Evolutionary conservation across 1,140 invertebrate genomes (phyloP).

Genomic region (Asobara japonica): DNA sequence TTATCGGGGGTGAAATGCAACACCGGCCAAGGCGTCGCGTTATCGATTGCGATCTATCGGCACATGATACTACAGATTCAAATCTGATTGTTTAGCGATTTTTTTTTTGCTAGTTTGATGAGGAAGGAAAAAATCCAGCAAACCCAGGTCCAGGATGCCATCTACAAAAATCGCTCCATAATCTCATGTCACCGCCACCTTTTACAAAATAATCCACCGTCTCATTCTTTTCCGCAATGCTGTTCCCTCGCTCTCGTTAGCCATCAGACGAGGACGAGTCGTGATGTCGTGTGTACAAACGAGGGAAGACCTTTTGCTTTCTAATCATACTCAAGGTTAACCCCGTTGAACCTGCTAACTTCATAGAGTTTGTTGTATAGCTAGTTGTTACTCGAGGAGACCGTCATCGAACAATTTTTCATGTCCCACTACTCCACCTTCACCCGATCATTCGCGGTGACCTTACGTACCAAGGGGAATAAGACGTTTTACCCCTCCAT

Average conservation of each 20-base stretch:
- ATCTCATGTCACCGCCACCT: no score
- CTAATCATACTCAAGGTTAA: constrained; percentile 63
- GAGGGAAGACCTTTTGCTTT: constrained; percentile 56
- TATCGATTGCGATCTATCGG: neutral
- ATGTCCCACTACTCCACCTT: constrained; percentile 9
- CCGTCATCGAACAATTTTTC: neutral
- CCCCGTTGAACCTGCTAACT: constrained; percentile 51
- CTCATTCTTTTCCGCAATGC: neutral
- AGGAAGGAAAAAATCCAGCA: neutral
- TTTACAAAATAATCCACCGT: no score
- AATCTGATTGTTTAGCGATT: neutral
- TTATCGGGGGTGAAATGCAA: constrained; percentile 23
- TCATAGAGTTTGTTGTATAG: neutral
- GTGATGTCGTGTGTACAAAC: constrained; percentile 51
- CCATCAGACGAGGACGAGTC: constrained; percentile 56
- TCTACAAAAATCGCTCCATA: no score
- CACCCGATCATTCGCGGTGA: neutral
- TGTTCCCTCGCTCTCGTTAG: neutral
- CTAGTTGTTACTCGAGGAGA: neutral
- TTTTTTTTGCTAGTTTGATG: neutral
- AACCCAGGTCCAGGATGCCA: no score
- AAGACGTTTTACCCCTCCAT: constrained; percentile 8
- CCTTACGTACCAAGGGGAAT: neutral
- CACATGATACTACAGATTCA: neutral
- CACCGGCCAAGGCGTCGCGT: neutral